Conservation (phyloP, 53 echinoderm and acorn worm genomes). For the Mesocentrotus franciscanus region DNA sequence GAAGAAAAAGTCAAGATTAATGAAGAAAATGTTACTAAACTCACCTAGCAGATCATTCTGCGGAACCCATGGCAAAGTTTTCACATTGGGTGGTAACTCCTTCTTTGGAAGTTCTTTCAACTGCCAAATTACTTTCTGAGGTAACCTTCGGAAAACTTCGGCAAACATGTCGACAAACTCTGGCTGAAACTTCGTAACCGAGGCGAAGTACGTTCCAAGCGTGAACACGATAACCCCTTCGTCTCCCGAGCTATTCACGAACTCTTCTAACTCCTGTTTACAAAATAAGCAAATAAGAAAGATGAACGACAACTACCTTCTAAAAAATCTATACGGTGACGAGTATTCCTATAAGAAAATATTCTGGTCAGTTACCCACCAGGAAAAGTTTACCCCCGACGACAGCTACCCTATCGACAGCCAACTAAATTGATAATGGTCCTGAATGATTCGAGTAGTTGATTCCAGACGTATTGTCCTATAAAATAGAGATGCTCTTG, state of each 20-base stretch:
- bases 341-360: too few species aligned
- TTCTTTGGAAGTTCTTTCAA: constrained; percentile 59
- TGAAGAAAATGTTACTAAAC: not conserved
- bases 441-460: too few species aligned
- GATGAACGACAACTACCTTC: not conserved
- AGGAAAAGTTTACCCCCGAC: too few species aligned
- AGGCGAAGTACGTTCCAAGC: constrained; percentile 26
- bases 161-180: constrained; percentile 62
- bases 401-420: too few species aligned
- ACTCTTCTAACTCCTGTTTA: constrained; percentile 29
- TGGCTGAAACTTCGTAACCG: constrained; percentile 9
- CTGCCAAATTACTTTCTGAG: constrained; percentile 37
- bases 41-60: constrained; percentile 78
- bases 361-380: too few species aligned
- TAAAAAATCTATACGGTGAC: too few species aligned
- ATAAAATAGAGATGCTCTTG: too few species aligned
- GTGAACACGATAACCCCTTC: constrained; percentile 50
- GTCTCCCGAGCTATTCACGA: constrained; percentile 49
- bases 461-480: too few species aligned
- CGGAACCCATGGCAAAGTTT: constrained; percentile 72
- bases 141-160: constrained; percentile 51
- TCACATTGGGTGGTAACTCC: constrained; percentile 68
- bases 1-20: too few species aligned
- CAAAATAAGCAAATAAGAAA: not conserved
- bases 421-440: too few species aligned